Base-by-base conservation (phyloP, 2,113 vertebrate genomes). In the Ifrita kowaldi region DNA sequence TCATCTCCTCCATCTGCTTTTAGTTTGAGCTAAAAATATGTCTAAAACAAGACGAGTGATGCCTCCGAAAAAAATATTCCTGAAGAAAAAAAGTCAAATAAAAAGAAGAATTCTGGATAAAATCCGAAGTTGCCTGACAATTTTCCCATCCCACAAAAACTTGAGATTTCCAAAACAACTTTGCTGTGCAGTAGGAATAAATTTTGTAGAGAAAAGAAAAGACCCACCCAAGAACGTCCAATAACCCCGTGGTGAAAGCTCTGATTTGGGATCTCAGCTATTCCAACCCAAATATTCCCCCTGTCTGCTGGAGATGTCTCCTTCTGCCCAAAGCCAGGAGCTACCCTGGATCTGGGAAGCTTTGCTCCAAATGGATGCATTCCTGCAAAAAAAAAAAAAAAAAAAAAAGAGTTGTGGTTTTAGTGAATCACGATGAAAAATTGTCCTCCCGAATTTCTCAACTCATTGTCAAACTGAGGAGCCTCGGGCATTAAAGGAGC, bases 121-220 rank as follows among this genome's bases (percentile, higher is more conserved):
- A 88, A 91, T 11, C 23, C 23, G 5, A 46, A 79, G n/a, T 68
- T 69, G 78, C 62, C 95, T 96, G 92, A 95, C 64, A 90, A 49
- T 67, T 74, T 96, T 95, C 94, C 92, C 83, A 90, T 92, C 94
- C 95, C 92, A 92, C 91, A 96, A 88, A 95, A 57, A 75, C 35
- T 24, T 16, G 83, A 84, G 63, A 90, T 83, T 84, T 90, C 88
- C 92, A 88, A 95, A 93, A 27, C 59, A 81, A 39, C 84, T 88
- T 84, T 92, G 33, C 88, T 90, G 71, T 50, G 27, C 46, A 52
- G 78, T 67, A 81, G 73, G 42, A 80, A 89, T 63, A 50, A 69
- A 35, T 74, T 47, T 92, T 70, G 87, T 13, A 63, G 82, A 84
- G 86, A 83, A 80, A 35, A 81, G 44, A 79, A 22, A 73, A 77